A percentile compares a stretch with the other conserved stretches of the same genome.
Evolutionary conservation across 2,113 vertebrate species (phyloP).

Genomic region (Archocentrus centrarchus): DNA sequence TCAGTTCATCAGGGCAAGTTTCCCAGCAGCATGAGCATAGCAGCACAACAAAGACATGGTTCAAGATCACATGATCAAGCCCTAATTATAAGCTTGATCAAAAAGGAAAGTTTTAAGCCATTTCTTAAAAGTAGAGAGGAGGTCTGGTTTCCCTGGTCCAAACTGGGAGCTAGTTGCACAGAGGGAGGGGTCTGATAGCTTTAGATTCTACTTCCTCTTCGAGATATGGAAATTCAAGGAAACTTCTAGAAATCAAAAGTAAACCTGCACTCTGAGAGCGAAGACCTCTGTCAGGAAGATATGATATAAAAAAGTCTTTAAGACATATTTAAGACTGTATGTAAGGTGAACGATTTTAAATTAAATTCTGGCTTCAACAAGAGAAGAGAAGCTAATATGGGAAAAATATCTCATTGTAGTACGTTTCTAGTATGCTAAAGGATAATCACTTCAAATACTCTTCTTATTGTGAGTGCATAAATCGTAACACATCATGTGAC

Average conservation of each 20-base stretch:
- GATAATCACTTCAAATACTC: not conserved
- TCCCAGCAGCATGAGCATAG: not conserved
- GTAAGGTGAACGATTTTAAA: not conserved
- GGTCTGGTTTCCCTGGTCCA: not conserved
- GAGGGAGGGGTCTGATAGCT: not conserved
- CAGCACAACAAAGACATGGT: not conserved
- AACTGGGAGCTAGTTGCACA: not conserved
- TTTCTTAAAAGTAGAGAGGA: not conserved
- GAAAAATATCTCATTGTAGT: not conserved
- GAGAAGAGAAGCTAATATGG: not conserved
- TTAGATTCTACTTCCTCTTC: not conserved
- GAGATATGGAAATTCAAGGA: not conserved
- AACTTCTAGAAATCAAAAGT: not conserved
- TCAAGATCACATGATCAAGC: rapidly evolving
- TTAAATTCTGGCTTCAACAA: not conserved
- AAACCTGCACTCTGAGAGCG: not conserved
- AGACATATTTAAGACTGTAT: too few species aligned
- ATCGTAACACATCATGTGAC: too few species aligned
- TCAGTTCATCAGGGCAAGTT: not conserved
- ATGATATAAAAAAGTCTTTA: not conserved
- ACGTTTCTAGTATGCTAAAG: not conserved
- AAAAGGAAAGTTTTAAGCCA: not conserved
- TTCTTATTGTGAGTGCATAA: not conserved
- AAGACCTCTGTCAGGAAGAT: too few species aligned
- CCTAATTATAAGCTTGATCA: not conserved